Base-by-base conservation (phyloP, 2,797 vertebrate species). In the Falco berigora region DNA sequence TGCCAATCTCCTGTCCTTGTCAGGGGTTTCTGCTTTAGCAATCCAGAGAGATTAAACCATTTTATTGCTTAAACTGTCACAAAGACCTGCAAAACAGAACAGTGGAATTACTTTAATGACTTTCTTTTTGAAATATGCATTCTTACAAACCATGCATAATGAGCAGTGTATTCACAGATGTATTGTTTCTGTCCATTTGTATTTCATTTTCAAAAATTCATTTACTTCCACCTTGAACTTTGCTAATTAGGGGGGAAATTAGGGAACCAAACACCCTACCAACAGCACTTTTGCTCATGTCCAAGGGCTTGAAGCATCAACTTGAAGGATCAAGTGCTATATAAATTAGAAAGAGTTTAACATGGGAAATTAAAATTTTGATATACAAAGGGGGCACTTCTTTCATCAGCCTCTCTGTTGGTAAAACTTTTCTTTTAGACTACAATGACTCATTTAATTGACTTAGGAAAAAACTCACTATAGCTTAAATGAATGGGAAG, bases 61-160 rank as follows among this genome's bases (percentile, higher is more conserved):
- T 97, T 88, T 97, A 91, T 94, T 96, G 78, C 96, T 97, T 97
- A 97, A 98, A 96, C 64, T 96, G 95, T 97, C 96, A 96, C 34
- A 24, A 91, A 97, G 91, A 92, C 67, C 94, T 82, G 52, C 49
- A 94, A 97, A 98, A 97, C 78, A 86, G 79, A 97, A 94, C 52
- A 94, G 84, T 38, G 77, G 93, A 96, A 92, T 97, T 94, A 96
- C 90, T 97, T 97, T 95, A 97, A 95, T 95, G 94, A 96, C 82
- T 97, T 97, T 92, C 78, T 97, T 96, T 97, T 97, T 97, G 91
- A 98, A 98, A 97, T 93, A 85, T 30, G 30, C 58, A 59, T 96
- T 96, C 81, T 95, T 96, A 95, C 66, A 91, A 85, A 94, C 56
- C 34, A 5, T 89, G 96, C 95, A 96, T 97, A 96, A 96, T 96